phyloP scores from a whole-genome alignment of 2,888 invertebrate species.

The Drosophila putrida region DNA sequence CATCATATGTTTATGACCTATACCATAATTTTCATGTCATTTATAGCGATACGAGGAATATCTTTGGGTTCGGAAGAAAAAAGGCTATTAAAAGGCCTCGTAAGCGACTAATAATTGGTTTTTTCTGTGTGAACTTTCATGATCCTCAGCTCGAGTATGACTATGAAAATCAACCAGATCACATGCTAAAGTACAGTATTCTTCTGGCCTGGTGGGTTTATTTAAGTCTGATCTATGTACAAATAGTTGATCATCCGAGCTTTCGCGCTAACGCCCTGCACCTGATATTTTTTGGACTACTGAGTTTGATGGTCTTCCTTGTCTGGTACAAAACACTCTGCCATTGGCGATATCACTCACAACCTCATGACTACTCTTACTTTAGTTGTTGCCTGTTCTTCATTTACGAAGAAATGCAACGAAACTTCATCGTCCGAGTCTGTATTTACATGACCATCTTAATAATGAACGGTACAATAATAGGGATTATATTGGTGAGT shows the following conservation, averaged over 20 bases:
- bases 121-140: slow-evolving; percentile 88
- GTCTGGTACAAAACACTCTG: slow-evolving; percentile 92
- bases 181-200: slow-evolving; percentile 93
- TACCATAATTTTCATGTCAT: background rate
- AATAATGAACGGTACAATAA: slow-evolving; percentile 87
- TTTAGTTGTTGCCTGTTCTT: slow-evolving; percentile 41
- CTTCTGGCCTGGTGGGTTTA: slow-evolving; percentile 87
- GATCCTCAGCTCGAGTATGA: slow-evolving; percentile 89
- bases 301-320: slow-evolving; percentile 88
- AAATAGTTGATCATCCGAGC: background rate
- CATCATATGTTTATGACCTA: too few relatives aligned
- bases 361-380: background rate
- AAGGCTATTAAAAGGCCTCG: background rate
- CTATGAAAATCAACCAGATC: slow-evolving; percentile 91
- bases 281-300: background rate
- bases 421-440: slow-evolving; percentile 88
- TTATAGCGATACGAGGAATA: background rate
- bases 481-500: slow-evolving; percentile 49
- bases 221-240: slow-evolving; percentile 87
- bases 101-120: slow-evolving; percentile 46
- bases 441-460: slow-evolving; percentile 89
- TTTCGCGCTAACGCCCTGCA: background rate
- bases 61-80: background rate
- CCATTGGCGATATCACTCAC: slow-evolving; percentile 86
- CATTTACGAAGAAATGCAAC: slow-evolving; percentile 86